phyloP scores from a whole-genome alignment of 2,888 invertebrate species.

The Neoascia interrupta region DNA sequence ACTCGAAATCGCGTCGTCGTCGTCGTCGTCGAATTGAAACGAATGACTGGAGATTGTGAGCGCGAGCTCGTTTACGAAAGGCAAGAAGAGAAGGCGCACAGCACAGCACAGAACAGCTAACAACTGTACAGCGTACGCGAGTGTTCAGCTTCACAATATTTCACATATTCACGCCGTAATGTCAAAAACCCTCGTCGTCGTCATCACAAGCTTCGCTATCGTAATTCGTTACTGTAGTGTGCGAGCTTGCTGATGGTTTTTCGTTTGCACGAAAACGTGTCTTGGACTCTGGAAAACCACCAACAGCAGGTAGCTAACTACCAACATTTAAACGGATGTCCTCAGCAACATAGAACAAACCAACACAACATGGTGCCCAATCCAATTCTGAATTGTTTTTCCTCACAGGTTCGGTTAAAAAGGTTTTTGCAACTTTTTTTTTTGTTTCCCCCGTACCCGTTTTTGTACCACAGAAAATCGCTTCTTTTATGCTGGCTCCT shows the following conservation, averaged over 20 bases:
- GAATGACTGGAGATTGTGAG: slow-evolving; percentile 61
- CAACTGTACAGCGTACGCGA: slow-evolving; percentile 37
- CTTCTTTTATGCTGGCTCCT: slow-evolving; percentile 33
- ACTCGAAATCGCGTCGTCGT: slow-evolving; percentile 53
- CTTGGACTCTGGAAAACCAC: slow-evolving; percentile 61
- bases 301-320: slow-evolving; percentile 25
- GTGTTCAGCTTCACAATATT: no score
- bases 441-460: slow-evolving; percentile 31
- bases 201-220: slow-evolving; percentile 78
- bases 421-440: neutral
- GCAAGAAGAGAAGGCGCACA: slow-evolving; percentile 28
- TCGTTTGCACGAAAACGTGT: slow-evolving; percentile 67
- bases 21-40: slow-evolving; percentile 57
- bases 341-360: neutral
- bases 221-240: slow-evolving; percentile 80
- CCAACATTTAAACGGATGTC: slow-evolving; percentile 22
- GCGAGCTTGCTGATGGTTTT: slow-evolving; percentile 52
- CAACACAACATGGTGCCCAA: neutral
- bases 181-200: slow-evolving; percentile 65
- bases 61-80: slow-evolving; percentile 58
- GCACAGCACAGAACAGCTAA: slow-evolving; percentile 34
- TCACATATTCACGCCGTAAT: slow-evolving; percentile 54
- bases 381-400: slow-evolving; percentile 45
- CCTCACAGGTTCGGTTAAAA: neutral
- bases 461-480: slow-evolving; percentile 55